Base-by-base conservation (phyloP, 1,140 invertebrate species). In the Drosophila kohkoa region DNA sequence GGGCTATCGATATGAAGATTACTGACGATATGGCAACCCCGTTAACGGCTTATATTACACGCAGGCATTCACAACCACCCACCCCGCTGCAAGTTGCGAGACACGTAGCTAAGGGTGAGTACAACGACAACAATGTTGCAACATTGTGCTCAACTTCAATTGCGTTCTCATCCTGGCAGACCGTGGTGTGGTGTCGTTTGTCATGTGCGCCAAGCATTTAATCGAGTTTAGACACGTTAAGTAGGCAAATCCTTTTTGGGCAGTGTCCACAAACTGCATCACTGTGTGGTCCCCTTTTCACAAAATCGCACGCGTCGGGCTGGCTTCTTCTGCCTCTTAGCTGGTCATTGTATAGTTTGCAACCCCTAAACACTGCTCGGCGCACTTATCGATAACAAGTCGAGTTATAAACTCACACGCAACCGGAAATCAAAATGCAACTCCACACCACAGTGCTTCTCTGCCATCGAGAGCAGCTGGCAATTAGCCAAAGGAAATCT, bases 181-280 rank as follows among this genome's bases (percentile, higher is more conserved):
- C 7, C 38, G 52, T 30, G 51, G 8, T 60, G 45, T 11, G 20
- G 43, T 48, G 30, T 32, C 5, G 5, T 30, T 20, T 46, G 67
- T 45, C 30, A 38, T 58, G 41, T 67, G 52, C 25, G 45, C 16
- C 49, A 57, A 65, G 69, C 43, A 67, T 54, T 71, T 65, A 75
- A 75, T 75, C 54, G 73, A 59, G 73, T 71, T 75, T 70, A 30
- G 66, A 28, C 72, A 70, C 59, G 66, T 64, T 48, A 58, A 75
- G 66, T 69, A 69, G 49, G 49, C 60, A 58, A 59, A 58, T 51
- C 32, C 38, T 20, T 32, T 41, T 32, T 41, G 32, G 30, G 11
- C 58, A 58, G 30, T 25, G 20, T 25, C 20, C 20, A 7, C 43
- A 57, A 32, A 62, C 35, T 20, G 10, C 28, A 13, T 28, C 49